These are phyloP conservation scores for Allolobophora icterica DNA, from an alignment of 2,888 invertebrate genomes.

Conservation along the genomic window DNA sequence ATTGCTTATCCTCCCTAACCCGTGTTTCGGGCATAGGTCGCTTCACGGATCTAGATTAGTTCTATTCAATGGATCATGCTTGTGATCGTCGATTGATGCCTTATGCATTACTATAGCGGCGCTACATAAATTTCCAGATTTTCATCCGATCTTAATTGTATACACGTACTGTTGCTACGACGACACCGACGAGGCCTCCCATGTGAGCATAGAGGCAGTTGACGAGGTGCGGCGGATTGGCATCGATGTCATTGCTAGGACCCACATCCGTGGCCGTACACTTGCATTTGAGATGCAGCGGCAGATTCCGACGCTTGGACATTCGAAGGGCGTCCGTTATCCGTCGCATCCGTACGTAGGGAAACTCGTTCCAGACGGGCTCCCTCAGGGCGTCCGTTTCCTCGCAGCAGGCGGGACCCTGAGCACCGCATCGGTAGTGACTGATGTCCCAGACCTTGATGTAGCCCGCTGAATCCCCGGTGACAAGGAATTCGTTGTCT, in stretches of 20 bases:
- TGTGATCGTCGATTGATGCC: no score
- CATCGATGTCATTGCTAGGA: slow-evolving; percentile 14
- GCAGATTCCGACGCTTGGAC: neutral
- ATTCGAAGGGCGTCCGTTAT: slow-evolving; percentile 13
- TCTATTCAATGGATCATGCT: no score
- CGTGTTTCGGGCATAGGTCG: no score
- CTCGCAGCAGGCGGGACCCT: slow-evolving; percentile 30
- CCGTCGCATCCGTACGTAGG: slow-evolving; percentile 39
- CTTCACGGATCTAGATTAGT: no score
- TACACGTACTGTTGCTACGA: slow-evolving; percentile 65
- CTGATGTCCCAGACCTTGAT: slow-evolving; percentile 48
- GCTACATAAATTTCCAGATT: no score
- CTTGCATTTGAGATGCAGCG: slow-evolving; percentile 36
- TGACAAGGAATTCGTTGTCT: slow-evolving; percentile 74
- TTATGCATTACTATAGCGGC: no score
- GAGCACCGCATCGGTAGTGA: slow-evolving; percentile 37
- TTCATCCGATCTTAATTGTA: no score
- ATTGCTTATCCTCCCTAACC: no score
- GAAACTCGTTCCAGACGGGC: slow-evolving; percentile 40
- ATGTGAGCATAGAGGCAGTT: slow-evolving; percentile 73
- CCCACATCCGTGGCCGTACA: slow-evolving; percentile 33
- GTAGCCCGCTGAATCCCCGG: slow-evolving; percentile 62
- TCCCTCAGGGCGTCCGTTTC: slow-evolving; percentile 28
- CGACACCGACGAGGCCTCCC: slow-evolving; percentile 74
- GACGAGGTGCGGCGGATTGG: slow-evolving; percentile 52